Evolutionary conservation across 2,888 invertebrate genomes (phyloP).

Genomic region (Meiosimyza decipiens): DNA sequence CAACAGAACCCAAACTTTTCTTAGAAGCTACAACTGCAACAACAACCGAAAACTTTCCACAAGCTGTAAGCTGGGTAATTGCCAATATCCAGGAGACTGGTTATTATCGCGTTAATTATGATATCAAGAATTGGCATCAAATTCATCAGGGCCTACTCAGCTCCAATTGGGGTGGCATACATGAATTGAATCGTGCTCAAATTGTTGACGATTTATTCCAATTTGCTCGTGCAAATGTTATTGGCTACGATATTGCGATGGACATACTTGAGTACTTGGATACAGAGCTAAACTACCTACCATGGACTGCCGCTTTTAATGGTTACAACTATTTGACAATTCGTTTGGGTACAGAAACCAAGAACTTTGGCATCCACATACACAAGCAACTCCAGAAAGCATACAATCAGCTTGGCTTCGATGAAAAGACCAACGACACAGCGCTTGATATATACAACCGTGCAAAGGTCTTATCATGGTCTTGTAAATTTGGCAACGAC

Average conservation of each 20-base stretch:
- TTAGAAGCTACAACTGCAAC: conserved; percentile 30
- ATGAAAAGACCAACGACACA: conserved; percentile 63
- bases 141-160: conserved; percentile 49
- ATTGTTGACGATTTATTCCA: conserved; percentile 83
- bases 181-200: conserved; percentile 79
- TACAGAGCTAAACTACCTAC: conserved; percentile 77
- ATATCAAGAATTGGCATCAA: conserved; percentile 72
- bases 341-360: conserved; percentile 55
- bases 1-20: conserved; percentile 53
- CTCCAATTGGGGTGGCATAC: conserved; percentile 66
- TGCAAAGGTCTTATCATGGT: conserved; percentile 71
- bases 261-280: conserved; percentile 76
- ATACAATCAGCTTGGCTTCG: conserved; percentile 69
- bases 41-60: background rate
- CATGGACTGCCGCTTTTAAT: conserved; percentile 78
- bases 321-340: conserved; percentile 64
- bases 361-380: conserved; percentile 64
- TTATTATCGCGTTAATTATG: conserved; percentile 78
- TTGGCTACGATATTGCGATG: conserved; percentile 74
- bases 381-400: conserved; percentile 67
- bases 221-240: conserved; percentile 75
- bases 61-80: conserved; percentile 54
- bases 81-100: conserved; percentile 63
- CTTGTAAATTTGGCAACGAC: conserved; percentile 73
- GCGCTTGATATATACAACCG: conserved; percentile 73